These are phyloP conservation scores for Rhynchophorus ferrugineus DNA, from an alignment of 1,140 invertebrate species.

Conservation along the genomic window DNA sequence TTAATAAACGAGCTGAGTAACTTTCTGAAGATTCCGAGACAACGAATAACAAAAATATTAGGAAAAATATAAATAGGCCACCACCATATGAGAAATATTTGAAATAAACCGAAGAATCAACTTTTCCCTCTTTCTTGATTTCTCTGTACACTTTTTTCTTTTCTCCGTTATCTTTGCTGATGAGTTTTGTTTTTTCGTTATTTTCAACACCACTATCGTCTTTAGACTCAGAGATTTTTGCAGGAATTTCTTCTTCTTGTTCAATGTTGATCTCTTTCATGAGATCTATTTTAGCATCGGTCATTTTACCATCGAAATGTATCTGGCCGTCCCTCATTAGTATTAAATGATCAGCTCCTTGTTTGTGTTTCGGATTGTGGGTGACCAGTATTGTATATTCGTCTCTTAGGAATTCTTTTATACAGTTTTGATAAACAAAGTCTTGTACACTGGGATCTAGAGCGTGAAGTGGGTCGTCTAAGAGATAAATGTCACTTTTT, in stretches of 20 bases:
- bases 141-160: conserved; percentile 26
- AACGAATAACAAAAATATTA: conserved; percentile 12
- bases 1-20: conserved; percentile 25
- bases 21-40: conserved; percentile 17
- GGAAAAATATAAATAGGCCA: conserved; percentile 16
- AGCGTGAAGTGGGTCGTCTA: conserved; percentile 77
- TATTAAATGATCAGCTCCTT: conserved; percentile 23
- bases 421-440: conserved; percentile 69
- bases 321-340: conserved; percentile 21
- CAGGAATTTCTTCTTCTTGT: background rate
- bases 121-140: conserved; percentile 26
- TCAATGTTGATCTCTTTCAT: conserved; percentile 17
- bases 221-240: conserved; percentile 6
- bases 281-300: conserved; percentile 15
- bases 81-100: conserved; percentile 30
- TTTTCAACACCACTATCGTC: conserved; percentile 8
- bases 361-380: conserved; percentile 53
- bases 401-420: conserved; percentile 58
- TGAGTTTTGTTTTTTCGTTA: conserved; percentile 11
- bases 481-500: conserved; percentile 67
- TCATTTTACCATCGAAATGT: conserved; percentile 18
- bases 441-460: conserved; percentile 76
- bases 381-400: conserved; percentile 66
- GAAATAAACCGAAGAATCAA: conserved; percentile 23
- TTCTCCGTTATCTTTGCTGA: background rate